Conservation (phyloP, 2,797 vertebrate species). For the Bovichtus variegatus region DNA sequence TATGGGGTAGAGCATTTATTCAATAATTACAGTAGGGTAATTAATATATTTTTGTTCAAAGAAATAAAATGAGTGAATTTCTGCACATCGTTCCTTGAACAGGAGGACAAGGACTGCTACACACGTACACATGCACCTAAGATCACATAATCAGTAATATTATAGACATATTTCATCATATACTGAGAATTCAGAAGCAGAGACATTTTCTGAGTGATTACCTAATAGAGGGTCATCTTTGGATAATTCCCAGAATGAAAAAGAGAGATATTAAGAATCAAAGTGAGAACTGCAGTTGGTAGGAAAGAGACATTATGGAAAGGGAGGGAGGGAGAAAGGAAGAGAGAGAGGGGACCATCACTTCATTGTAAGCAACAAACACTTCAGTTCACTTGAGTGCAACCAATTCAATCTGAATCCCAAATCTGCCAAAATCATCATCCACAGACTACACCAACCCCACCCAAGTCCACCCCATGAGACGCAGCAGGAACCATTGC, state of each 20-base stretch:
- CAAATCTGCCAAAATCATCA: conserved; percentile 73
- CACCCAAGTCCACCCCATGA: conserved; percentile 71
- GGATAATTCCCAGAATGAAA: conserved; percentile 60
- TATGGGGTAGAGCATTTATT: not conserved
- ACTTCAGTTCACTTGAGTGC: conserved; percentile 60
- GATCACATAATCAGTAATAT: not conserved
- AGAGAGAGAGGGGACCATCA: not conserved
- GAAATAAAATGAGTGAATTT: conserved; percentile 18
- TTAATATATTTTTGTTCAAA: conserved; percentile 10
- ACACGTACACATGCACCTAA: conserved; percentile 48
- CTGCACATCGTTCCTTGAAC: conserved; percentile 61
- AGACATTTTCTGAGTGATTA: not conserved
- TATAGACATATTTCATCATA: conserved; percentile 17
- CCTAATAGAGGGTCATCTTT: too few relatives aligned
- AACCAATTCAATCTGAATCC: conserved; percentile 59
- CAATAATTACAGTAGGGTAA: not conserved
- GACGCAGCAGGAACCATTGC: conserved; percentile 59
- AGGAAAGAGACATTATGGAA: not conserved
- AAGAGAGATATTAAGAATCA: not conserved
- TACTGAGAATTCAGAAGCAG: not conserved
- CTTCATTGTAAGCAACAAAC: conserved; percentile 66
- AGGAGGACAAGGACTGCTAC: conserved; percentile 57
- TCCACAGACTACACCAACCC: conserved; percentile 64
- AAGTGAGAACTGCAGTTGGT: not conserved
- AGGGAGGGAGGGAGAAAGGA: not conserved